Base-by-base conservation (phyloP, 1,140 invertebrate genomes). In the Drosophila lacertosa region DNA sequence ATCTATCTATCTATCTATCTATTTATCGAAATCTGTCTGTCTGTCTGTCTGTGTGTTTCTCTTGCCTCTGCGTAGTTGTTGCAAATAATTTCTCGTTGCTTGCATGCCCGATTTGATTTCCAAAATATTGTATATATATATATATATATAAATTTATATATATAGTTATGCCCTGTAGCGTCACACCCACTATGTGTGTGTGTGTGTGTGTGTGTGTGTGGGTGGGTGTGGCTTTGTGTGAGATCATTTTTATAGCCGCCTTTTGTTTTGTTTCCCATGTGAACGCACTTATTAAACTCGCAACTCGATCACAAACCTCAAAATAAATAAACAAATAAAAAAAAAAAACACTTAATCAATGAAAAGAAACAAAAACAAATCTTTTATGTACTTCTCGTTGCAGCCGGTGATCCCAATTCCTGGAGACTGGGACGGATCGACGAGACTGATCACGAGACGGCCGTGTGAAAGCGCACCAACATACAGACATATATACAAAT, bases 351-450 rank as follows among this genome's bases (percentile, higher is more conserved):
- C 24, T 16, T 33, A 42, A 42, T 10, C 13, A 42, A 45, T n/a
- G n/a, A 45, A 35, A 29, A 9, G n/a, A 18, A 57, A 32, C 13
- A 39, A 26, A 35, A 35, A 37, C 15, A 29, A 22, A 33, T 16
- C 22, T 22, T n/a, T 65, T 45, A 5, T 35, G 13, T 66, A 71
- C 67, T 92, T 91, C 20, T 16, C 59, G 51, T 92, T 94, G 91
- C 93, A 93, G 94, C 94, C 75, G 94, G 94, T 59, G 95, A 96
- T 93, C 94, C 94, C 67, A 95, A 96, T 92, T 95, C 95, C 68
- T 96, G 95, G 95, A 93, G 95, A 74, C 93, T 96, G 70, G 95
- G 95, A 78, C 93, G 95, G 89, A 96, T 96, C 91, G 95, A 96
- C 92, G 95, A 96, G 92, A 93, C 94, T 86, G 95, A 96, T 89